Evolutionary conservation across 2,113 vertebrate genomes (phyloP).

Genomic region (Chlorodrepanis virens): DNA sequence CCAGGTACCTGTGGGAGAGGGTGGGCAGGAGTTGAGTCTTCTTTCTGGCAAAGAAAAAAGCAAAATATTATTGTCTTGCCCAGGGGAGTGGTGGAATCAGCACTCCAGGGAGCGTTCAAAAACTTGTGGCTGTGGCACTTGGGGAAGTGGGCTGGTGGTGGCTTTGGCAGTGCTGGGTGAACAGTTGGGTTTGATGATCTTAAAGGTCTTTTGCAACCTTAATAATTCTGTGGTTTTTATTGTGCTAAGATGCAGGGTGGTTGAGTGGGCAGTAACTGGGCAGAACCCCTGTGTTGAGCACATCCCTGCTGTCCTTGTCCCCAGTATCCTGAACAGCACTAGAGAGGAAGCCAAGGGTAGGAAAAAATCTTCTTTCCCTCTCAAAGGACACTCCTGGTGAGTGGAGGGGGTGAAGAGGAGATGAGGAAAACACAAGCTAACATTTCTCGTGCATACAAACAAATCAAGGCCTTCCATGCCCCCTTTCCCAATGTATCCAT

Average conservation of each 20-base stretch:
- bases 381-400: background rate
- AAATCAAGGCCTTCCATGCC: background rate
- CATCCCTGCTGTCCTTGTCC: background rate
- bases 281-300: background rate
- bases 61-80: background rate
- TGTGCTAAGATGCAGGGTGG: background rate
- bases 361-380: background rate
- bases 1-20: conserved; percentile 51
- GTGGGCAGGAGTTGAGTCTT: background rate
- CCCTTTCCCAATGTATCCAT: background rate
- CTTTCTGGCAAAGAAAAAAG: background rate
- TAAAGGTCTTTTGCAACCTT: background rate
- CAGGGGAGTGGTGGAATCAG: background rate
- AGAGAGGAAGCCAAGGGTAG: background rate
- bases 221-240: background rate
- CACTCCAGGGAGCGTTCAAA: background rate
- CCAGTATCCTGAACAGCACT: conserved; percentile 10
- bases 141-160: background rate
- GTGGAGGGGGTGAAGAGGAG: background rate
- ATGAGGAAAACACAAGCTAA: conserved; percentile 69
- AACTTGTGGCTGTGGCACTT: background rate
- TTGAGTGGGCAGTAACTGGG: background rate
- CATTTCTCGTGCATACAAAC: conserved; percentile 22
- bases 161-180: background rate
- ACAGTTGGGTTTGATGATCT: background rate